Conservation (phyloP, 2,113 vertebrate genomes). For the Neodontobutis hainanensis region DNA sequence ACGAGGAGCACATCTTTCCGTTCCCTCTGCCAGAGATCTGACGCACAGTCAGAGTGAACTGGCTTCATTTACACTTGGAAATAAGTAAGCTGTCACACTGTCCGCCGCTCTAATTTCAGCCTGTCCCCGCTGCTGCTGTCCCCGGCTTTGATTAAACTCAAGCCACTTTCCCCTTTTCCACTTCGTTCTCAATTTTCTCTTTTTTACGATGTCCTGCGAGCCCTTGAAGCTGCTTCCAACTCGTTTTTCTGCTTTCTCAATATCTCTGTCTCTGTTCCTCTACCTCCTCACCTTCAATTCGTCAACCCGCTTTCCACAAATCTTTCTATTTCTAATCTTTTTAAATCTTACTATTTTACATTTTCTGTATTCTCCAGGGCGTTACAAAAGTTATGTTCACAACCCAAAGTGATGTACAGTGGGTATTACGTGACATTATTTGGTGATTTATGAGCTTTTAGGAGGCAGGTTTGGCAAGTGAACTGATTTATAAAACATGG, state of each 20-base stretch:
- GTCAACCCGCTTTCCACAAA: background rate
- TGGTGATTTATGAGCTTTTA: no score
- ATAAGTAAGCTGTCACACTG: constrained; percentile 69
- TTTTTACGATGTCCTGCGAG: background rate
- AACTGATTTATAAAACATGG: no score
- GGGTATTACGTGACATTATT: no score
- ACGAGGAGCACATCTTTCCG: constrained; percentile 22
- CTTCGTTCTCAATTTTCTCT: constrained; percentile 45
- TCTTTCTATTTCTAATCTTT: no score
- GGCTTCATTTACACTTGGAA: constrained; percentile 61
- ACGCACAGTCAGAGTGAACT: constrained; percentile 61
- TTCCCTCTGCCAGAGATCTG: constrained; percentile 18
- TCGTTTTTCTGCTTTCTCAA: constrained; percentile 7
- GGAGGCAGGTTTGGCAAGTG: no score
- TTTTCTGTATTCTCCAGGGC: background rate
- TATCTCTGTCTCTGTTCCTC: constrained; percentile 19
- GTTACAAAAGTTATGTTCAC: no score
- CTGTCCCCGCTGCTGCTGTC: constrained; percentile 41
- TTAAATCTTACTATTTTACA: background rate
- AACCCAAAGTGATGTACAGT: no score
- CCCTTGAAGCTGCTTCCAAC: constrained; percentile 15
- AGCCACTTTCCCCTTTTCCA: constrained; percentile 42
- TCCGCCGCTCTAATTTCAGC: constrained; percentile 46
- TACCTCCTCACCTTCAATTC: background rate
- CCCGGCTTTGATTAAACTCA: constrained; percentile 66